A percentile compares a stretch with the other conserved stretches of the same genome.
Conservation (phyloP, 2,797 vertebrate genomes). For the Melanotaenia boesemani region DNA sequence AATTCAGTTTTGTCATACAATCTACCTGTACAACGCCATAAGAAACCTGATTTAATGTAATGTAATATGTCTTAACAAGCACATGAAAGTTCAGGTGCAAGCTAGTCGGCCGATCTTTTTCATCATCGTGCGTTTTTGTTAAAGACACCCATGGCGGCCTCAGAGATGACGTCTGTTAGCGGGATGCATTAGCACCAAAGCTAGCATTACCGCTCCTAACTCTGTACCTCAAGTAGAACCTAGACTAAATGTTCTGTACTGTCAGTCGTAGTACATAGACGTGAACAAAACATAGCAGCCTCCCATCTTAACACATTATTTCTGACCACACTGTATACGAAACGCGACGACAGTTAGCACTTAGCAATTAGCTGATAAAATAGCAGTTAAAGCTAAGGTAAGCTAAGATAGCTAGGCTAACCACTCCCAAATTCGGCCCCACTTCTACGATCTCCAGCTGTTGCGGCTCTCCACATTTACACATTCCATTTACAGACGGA, state of each 20-base stretch:
- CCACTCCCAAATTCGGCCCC: slow-evolving; percentile 81
- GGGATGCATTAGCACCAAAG: slow-evolving; percentile 39
- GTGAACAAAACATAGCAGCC: neutral
- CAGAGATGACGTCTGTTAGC: slow-evolving; percentile 76
- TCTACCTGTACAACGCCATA: neutral
- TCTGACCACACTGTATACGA: neutral
- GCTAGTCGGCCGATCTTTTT: slow-evolving; percentile 41
- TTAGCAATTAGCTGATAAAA: slow-evolving; percentile 51
- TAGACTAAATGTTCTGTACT: neutral
- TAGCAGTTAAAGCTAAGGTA: slow-evolving; percentile 44
- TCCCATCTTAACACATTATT: neutral
- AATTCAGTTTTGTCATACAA: neutral
- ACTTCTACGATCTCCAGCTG: slow-evolving; percentile 70
- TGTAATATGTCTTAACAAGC: neutral
- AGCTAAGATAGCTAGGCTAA: slow-evolving; percentile 74
- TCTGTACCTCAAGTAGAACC: neutral
- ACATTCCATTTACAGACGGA: neutral
- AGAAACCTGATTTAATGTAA: neutral
- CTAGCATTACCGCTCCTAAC: slow-evolving; percentile 16
- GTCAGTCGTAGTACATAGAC: neutral
- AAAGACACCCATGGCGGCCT: slow-evolving; percentile 73
- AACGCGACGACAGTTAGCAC: slow-evolving; percentile 29
- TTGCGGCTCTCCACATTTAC: slow-evolving; percentile 42
- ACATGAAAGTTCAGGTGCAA: slow-evolving; percentile 22
- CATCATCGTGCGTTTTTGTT: slow-evolving; percentile 66